phyloP scores from a whole-genome alignment of 2,888 invertebrate genomes.

The Lasioglossum villosulum region DNA sequence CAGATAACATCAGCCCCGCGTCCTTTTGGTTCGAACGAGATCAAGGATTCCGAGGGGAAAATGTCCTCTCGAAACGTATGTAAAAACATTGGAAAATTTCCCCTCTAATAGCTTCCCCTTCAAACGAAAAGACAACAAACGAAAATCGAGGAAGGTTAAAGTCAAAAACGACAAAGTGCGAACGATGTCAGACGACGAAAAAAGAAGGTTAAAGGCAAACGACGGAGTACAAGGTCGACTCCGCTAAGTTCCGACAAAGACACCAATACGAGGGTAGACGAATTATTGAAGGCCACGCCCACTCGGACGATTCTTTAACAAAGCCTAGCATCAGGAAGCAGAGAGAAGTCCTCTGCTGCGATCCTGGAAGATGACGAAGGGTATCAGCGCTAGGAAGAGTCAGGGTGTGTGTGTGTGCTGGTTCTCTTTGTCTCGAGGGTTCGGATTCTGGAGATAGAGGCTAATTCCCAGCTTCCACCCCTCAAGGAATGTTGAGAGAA shows the following conservation, averaged over 20 bases:
- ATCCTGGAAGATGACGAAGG: constrained; percentile 66
- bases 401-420: constrained; percentile 13
- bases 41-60: constrained; percentile 37
- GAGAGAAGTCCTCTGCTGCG: constrained; percentile 44
- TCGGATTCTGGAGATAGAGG: constrained; percentile 82
- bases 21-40: constrained; percentile 49
- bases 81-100: background rate
- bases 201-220: background rate
- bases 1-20: constrained; percentile 66
- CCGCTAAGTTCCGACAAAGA: background rate
- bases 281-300: constrained; percentile 69
- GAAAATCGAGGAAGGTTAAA: background rate
- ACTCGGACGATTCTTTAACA: constrained; percentile 68
- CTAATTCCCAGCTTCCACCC: constrained; percentile 83
- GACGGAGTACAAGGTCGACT: background rate
- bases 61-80: constrained; percentile 9
- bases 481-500: constrained; percentile 71
- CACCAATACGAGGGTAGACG: constrained; percentile 9
- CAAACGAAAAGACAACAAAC: background rate
- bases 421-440: constrained; percentile 81
- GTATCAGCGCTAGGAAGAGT: constrained; percentile 36
- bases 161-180: background rate
- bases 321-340: constrained; percentile 62
- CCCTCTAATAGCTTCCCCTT: too few relatives aligned
- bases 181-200: background rate